phyloP scores from a whole-genome alignment of 2,113 vertebrate genomes.

The Amia ocellicauda region DNA sequence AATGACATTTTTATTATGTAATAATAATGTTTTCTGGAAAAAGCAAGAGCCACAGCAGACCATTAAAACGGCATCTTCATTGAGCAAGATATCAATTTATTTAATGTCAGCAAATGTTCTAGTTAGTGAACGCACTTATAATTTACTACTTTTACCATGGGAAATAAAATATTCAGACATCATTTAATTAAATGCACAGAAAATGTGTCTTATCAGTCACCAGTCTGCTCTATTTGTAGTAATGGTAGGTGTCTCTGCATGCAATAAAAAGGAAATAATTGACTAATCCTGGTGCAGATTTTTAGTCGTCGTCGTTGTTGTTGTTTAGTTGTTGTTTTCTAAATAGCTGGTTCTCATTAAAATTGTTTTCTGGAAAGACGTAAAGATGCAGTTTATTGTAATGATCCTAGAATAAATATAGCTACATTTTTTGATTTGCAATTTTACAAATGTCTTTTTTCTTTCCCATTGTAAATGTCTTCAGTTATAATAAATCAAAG shows the following conservation, averaged over 20 bases:
- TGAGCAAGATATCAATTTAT: constrained; percentile 38
- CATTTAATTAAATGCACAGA: constrained; percentile 23
- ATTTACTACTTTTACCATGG: constrained; percentile 48
- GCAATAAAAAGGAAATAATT: constrained; percentile 9
- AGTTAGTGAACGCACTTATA: constrained; percentile 46
- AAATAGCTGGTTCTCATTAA: constrained; percentile 3
- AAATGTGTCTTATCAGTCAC: constrained; percentile 9
- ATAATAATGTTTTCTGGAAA: constrained; percentile 35
- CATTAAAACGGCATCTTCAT: constrained; percentile 53
- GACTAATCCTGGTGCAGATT: neutral
- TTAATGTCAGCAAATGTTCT: constrained; percentile 56
- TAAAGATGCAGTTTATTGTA: constrained; percentile 8
- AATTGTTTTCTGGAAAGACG: neutral
- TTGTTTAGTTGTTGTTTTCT: neutral
- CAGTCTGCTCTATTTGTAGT: constrained; percentile 5
- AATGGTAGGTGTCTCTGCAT: constrained; percentile 3
- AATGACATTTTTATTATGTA: constrained; percentile 44
- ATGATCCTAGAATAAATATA: constrained; percentile 5
- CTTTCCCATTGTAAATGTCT: constrained; percentile 24
- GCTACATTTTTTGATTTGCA: constrained; percentile 15
- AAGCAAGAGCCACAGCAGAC: constrained; percentile 53
- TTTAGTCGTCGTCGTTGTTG: too few species aligned
- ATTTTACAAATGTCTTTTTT: constrained; percentile 18
- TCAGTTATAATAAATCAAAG: constrained; percentile 38
- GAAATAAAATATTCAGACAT: constrained; percentile 29